phyloP scores from a whole-genome alignment of 2,888 invertebrate genomes.

The Boloria euphrosyne region DNA sequence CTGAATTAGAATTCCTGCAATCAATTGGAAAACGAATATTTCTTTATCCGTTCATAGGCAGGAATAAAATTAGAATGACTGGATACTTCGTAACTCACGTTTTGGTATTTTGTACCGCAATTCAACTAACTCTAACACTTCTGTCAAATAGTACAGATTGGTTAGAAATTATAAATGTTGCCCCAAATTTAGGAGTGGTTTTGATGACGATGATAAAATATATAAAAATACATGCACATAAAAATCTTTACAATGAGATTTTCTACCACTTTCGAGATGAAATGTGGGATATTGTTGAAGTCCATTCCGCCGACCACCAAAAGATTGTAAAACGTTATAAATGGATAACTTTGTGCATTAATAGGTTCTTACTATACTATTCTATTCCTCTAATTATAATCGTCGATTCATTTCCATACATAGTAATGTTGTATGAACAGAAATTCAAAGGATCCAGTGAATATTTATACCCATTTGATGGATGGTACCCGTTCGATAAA shows the following conservation, averaged over 20 bases:
- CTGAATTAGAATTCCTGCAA: conserved; percentile 54
- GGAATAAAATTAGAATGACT: conserved; percentile 45
- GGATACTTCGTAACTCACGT: conserved; percentile 49
- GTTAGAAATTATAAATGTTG: conserved; percentile 62
- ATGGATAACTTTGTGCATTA: conserved; percentile 47
- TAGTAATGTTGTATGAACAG: conserved; percentile 62
- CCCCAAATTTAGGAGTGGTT: conserved; percentile 66
- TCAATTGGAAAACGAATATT: conserved; percentile 56
- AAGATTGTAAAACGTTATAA: conserved; percentile 53
- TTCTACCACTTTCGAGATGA: conserved; percentile 55
- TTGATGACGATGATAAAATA: conserved; percentile 62
- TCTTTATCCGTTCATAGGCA: conserved; percentile 58
- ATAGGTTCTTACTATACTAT: conserved; percentile 58
- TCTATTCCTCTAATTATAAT: conserved; percentile 51
- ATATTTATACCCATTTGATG: conserved; percentile 65
- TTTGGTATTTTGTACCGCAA: conserved; percentile 51
- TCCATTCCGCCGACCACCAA: conserved; percentile 48
- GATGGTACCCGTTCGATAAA: conserved; percentile 73
- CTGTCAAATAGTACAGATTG: conserved; percentile 54
- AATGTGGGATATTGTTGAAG: conserved; percentile 55
- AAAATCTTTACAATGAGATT: conserved; percentile 53
- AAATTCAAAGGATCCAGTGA: conserved; percentile 49
- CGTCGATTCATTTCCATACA: conserved; percentile 60
- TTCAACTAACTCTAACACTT: conserved; percentile 56
- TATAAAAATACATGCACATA: conserved; percentile 53